Base-by-base conservation (phyloP, 2,888 invertebrate species). In the Myopa testacea region DNA sequence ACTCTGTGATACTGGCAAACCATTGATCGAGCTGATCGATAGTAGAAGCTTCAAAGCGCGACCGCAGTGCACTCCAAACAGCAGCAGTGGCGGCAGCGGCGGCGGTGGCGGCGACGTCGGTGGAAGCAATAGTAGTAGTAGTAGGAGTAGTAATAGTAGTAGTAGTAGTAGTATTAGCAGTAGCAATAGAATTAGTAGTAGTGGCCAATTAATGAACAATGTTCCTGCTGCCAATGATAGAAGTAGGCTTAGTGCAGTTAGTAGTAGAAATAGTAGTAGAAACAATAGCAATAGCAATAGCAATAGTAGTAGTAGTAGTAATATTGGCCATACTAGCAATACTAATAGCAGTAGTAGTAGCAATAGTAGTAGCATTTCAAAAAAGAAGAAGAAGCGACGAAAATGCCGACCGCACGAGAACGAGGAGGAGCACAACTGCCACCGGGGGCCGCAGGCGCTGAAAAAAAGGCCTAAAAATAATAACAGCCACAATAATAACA, bases 1-100 rank as follows among this genome's bases (percentile, higher is more conserved):
- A 86, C 88, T 90, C 86, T 90, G 90, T 87, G 89, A 90, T 86
- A 87, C 87, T 84, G 89, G 88, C 84, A 88, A 87, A 86, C 87
- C 89, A 81, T 84, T 88, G 84, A 85, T 88, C 83, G 87, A 88
- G 82, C 83, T 89, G 80, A 87, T 88, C 84, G 87, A 88, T 84
- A 84, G 85, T 83, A 88, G 87, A 82, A 86, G 89, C 85, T 88
- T 89, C 81, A 90, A 89, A 87, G 85, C 87, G 86, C 89, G 87
- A 81, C 89, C 90, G 81, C 87, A 89, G 86, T 89, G 90, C 87
- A 85, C 83, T 81, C 81, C 83, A 81, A 84, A 81, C 81, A 83
- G 81, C 81, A 83, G 82, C 82, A 84, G 81, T 77, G 84, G 80
- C 78, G 83, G 75, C 74, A 81, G 78, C 80, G 83, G 75, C 80